Percentiles rank a stretch among this genome's conserved stretches.
Conservation (phyloP, 2,888 invertebrate species). For the Agrenia bidenticulata region DNA sequence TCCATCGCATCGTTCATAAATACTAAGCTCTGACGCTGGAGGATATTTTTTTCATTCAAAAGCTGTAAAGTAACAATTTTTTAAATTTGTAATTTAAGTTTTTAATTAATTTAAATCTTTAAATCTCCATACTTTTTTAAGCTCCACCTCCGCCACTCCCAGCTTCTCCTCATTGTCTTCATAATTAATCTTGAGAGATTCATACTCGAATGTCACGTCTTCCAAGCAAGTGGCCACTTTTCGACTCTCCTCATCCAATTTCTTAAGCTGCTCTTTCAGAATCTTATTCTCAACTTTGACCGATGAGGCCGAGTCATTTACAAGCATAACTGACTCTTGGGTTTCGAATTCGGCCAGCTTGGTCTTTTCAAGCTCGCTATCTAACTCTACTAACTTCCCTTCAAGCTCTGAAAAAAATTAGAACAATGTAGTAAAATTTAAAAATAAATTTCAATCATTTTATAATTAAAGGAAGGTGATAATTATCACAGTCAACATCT, state of each 20-base stretch:
- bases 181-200: constrained; percentile 36
- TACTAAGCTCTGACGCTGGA: constrained; percentile 47
- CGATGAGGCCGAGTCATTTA: constrained; percentile 44
- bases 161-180: constrained; percentile 43
- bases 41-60: constrained; percentile 48
- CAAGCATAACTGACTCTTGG: constrained; percentile 46
- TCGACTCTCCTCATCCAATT: constrained; percentile 39
- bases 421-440: not conserved
- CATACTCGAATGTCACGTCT: constrained; percentile 42
- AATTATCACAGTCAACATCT: too few species aligned
- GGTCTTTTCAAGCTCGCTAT: constrained; percentile 44
- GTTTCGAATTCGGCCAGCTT: constrained; percentile 49
- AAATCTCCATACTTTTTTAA: constrained; percentile 41
- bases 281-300: constrained; percentile 27
- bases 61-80: constrained; percentile 34
- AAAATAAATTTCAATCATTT: too few species aligned
- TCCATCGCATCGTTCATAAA: constrained; percentile 43
- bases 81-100: constrained; percentile 3
- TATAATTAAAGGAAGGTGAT: too few species aligned
- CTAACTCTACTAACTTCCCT: constrained; percentile 38
- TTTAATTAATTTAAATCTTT: not conserved
- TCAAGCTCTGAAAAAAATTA: constrained; percentile 39
- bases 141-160: constrained; percentile 39
- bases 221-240: constrained; percentile 36
- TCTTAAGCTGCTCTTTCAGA: constrained; percentile 30